Base-by-base conservation (phyloP, 92 coral and sea anemone species). In the Parazoanthus darwini region DNA sequence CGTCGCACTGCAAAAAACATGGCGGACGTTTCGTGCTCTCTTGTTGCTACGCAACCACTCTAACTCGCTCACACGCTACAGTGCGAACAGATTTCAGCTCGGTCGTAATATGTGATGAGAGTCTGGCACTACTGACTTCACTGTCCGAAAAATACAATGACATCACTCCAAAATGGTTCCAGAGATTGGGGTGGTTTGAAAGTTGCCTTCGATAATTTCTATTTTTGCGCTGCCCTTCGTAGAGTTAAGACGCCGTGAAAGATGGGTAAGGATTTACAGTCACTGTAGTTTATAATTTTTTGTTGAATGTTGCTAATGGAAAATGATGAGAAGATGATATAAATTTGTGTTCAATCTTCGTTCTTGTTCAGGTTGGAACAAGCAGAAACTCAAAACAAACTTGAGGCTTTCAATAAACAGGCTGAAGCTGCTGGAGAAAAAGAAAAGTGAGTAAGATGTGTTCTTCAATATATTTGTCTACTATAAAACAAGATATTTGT, bases 341-440 rank as follows among this genome's bases (percentile, higher is more conserved):
- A 38, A 25, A 8, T 3, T 1, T 38, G 18, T 0, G 36, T 13
- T 2, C 78, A 85, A 8, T 54, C 39, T 86, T 86, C 54, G 0
- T 39, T 9, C 58, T 77, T 79, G 89, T 88, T 63, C 92, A 97
- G 99, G 99, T 39, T 97, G 94, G 91, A 90, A 77, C 91, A 94
- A 96, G 92, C 96, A 95, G 86, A 97, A 97, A 91, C 92, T 97
- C 9, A 96, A 96, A 93, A 94, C 94, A 78, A 97, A 97, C 85
- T 92, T 97, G 71, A 95, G 89, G 89, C 86, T 97, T 91, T 92
- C 96, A 78, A 97, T 97, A 76, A 97, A 97, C 93, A 88, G 99
- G 78, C 93, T 97, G 1, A 97, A 97, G 83, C 91, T 97, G 5
- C 87, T 97, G 92, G 99, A 97, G 90, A 97, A 97, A 86, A 97